phyloP scores from a whole-genome alignment of 2,113 vertebrate species.

The Neotoma lepida region DNA sequence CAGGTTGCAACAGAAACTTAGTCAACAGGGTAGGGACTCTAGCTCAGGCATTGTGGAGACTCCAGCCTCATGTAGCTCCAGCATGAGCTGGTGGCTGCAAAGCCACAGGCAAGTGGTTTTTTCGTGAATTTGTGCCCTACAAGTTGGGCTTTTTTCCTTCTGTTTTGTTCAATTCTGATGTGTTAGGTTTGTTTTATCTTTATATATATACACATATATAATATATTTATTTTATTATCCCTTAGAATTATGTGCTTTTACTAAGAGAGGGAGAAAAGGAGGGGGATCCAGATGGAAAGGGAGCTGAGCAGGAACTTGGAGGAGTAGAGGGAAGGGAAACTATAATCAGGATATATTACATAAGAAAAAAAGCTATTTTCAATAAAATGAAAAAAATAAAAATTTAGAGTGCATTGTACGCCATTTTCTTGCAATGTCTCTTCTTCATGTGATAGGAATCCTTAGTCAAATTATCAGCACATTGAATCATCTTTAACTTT shows the following conservation, averaged over 20 bases:
- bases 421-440: neutral
- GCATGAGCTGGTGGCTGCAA: too few species aligned
- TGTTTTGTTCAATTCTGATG: neutral
- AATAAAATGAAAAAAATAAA: neutral
- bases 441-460: neutral
- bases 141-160: neutral
- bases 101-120: too few species aligned
- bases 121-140: too few species aligned
- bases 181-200: neutral
- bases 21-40: too few species aligned
- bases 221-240: neutral
- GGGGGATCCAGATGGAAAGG: rapidly evolving
- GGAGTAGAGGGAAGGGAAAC: neutral
- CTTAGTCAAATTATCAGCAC: neutral
- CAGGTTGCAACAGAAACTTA: too few species aligned
- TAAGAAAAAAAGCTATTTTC: neutral
- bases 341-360: neutral
- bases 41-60: too few species aligned
- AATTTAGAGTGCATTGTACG: neutral
- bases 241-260: neutral
- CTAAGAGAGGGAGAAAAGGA: neutral
- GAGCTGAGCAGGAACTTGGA: neutral
- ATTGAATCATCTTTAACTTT: slow-evolving; percentile 11
- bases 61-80: too few species aligned
- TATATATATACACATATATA: too few species aligned